These are phyloP conservation scores for Helleia helle DNA, from an alignment of 2,888 invertebrate species.

Conservation along the genomic window DNA sequence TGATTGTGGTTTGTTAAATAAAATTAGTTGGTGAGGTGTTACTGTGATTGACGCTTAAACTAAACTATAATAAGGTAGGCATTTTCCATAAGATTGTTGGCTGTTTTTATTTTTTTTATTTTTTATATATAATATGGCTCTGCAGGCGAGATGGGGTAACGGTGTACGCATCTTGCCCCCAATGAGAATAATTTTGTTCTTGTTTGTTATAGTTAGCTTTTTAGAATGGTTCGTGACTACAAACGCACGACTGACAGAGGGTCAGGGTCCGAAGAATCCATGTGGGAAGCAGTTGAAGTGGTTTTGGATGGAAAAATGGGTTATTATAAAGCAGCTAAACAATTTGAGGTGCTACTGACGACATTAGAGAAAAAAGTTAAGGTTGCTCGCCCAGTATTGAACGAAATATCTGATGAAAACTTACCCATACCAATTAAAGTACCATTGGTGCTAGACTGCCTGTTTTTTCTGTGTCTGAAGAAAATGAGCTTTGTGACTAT, in stretches of 20 bases:
- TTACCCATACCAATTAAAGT: background rate
- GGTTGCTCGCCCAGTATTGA: slow-evolving; percentile 9
- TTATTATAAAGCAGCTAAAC: slow-evolving; percentile 10
- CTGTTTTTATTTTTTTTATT: no score
- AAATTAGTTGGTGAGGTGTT: no score
- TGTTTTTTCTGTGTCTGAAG: background rate
- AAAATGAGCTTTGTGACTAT: background rate
- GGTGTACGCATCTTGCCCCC: no score
- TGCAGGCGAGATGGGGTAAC: no score
- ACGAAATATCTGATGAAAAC: background rate
- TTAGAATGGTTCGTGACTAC: background rate
- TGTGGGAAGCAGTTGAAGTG: background rate
- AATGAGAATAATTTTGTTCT: no score
- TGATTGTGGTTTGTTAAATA: no score
- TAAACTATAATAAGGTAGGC: no score
- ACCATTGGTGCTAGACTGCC: background rate
- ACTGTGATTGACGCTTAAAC: no score
- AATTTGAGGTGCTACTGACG: slow-evolving; percentile 13
- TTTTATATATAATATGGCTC: no score
- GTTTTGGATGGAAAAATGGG: slow-evolving; percentile 13
- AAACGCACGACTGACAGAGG: background rate
- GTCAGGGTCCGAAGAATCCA: background rate
- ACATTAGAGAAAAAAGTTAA: slow-evolving; percentile 15
- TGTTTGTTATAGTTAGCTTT: no score
- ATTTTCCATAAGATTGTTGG: no score